Evolutionary conservation across 2,797 vertebrate genomes (phyloP).

Genomic region (Tokudaia muenninki): DNA sequence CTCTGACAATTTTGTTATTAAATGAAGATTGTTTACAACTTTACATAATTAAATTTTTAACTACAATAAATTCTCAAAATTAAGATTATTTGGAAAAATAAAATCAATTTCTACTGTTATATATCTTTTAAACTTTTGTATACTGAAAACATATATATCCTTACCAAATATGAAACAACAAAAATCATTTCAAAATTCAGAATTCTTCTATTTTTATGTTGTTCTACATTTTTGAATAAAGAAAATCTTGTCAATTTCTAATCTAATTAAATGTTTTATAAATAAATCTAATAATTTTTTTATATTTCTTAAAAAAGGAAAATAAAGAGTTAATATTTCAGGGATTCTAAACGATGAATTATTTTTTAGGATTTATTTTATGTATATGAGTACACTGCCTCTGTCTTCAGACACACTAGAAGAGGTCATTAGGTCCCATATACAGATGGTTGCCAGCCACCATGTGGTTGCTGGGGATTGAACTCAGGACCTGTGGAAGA

Average conservation of each 20-base stretch:
- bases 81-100: neutral
- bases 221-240: neutral
- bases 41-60: neutral
- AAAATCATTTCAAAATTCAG: neutral
- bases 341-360: neutral
- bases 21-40: neutral
- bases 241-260: neutral
- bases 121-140: neutral
- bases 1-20: constrained; percentile 5
- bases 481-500: neutral
- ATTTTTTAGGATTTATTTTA: neutral
- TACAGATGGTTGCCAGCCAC: too few relatives aligned
- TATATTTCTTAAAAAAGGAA: neutral
- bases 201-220: neutral
- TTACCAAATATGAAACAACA: neutral
- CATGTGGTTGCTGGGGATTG: neutral
- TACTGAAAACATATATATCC: neutral
- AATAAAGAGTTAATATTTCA: neutral
- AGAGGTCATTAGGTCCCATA: too few relatives aligned
- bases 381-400: neutral
- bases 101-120: neutral
- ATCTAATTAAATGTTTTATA: neutral
- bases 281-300: neutral
- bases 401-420: neutral
- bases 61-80: constrained; percentile 25